These are phyloP conservation scores for Brienomyrus brachyistius DNA, from an alignment of 2,113 vertebrate species.

Conservation along the genomic window DNA sequence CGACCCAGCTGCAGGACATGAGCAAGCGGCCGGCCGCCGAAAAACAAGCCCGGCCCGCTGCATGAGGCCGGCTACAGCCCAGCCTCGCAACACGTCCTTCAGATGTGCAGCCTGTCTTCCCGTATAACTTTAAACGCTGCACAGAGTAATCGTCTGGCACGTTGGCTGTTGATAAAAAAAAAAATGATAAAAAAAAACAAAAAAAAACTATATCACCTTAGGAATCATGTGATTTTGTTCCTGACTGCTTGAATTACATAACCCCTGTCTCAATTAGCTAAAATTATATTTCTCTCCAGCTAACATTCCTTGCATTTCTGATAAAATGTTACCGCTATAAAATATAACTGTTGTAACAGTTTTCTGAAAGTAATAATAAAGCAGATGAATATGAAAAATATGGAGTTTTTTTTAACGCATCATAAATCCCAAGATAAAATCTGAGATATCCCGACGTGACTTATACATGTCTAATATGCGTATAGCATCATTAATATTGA, in stretches of 20 bases:
- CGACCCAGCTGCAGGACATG: constrained; percentile 25
- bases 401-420: background rate
- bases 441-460: background rate
- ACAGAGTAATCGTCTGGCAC: background rate
- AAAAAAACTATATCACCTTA: background rate
- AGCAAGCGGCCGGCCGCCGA: background rate
- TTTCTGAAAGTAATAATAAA: constrained; percentile 10
- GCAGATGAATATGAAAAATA: constrained; percentile 1
- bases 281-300: background rate
- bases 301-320: background rate
- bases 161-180: background rate
- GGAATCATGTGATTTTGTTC: background rate
- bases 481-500: background rate
- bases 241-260: background rate
- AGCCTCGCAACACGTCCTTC: background rate
- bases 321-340: background rate
- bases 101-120: background rate
- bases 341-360: background rate
- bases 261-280: background rate
- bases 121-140: background rate
- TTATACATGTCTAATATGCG: background rate
- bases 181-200: background rate
- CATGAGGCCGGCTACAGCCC: background rate
- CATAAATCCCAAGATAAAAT: background rate
- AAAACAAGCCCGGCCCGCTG: background rate